A percentile compares a stretch with the other conserved stretches of the same genome.
Evolutionary conservation across 2,888 invertebrate species (phyloP).

Genomic region (Agrypnus murinus): DNA sequence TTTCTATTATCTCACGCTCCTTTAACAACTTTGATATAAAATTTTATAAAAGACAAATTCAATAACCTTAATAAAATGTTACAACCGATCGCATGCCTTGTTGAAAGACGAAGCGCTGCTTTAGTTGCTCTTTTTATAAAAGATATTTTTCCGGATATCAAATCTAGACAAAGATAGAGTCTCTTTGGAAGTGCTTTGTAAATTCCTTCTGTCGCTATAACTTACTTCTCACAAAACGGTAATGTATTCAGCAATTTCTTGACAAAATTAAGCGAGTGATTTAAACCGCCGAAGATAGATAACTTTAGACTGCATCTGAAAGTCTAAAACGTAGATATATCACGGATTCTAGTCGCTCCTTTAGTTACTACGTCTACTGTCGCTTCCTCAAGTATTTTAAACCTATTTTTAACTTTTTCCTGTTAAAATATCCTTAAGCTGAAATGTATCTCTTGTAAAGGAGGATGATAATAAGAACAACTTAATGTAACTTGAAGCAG

Average conservation of each 20-base stretch:
- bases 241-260: constrained; percentile 45
- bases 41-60: no score
- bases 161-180: constrained; percentile 14
- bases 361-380: background rate
- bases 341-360: background rate
- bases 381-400: background rate
- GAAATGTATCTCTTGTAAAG: no score
- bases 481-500: no score
- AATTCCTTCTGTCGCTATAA: constrained; percentile 43
- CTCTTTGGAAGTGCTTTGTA: constrained; percentile 22
- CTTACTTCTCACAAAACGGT: constrained; percentile 40
- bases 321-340: constrained; percentile 45
- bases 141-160: constrained; percentile 4
- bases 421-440: no score
- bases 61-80: no score
- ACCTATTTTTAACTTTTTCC: no score
- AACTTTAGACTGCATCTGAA: constrained; percentile 43
- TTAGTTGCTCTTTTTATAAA: background rate
- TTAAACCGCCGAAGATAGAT: constrained; percentile 51
- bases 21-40: no score
- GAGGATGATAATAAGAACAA: no score
- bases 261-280: constrained; percentile 51
- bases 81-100: no score
- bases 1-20: no score
- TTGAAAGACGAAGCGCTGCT: background rate